phyloP scores from a whole-genome alignment of 2,888 invertebrate genomes.

The Sipunculus nudus region DNA sequence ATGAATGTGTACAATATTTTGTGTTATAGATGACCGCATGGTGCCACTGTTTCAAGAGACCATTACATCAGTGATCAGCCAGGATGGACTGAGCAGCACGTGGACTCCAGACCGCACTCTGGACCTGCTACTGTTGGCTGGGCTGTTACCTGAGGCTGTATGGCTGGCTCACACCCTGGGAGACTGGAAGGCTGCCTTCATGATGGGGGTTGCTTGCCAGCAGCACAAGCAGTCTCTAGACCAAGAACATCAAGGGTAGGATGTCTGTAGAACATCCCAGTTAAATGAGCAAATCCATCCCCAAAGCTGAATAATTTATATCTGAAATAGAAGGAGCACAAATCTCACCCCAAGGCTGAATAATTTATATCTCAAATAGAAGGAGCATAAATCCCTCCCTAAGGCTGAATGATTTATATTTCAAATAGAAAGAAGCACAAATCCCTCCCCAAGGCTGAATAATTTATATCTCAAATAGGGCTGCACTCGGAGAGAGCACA shows the following conservation, averaged over 20 bases:
- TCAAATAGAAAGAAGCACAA: too few relatives aligned
- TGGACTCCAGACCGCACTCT: constrained; percentile 60
- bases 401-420: too few relatives aligned
- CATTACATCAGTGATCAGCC: constrained; percentile 39
- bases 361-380: too few relatives aligned
- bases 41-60: constrained; percentile 20
- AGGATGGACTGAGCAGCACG: constrained; percentile 47
- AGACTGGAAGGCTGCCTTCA: constrained; percentile 63
- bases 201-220: constrained; percentile 50
- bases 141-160: constrained; percentile 59
- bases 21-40: too few relatives aligned
- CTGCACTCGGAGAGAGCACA: too few relatives aligned
- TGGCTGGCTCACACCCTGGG: constrained; percentile 63
- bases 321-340: background rate
- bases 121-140: constrained; percentile 60
- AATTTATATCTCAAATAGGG: too few relatives aligned
- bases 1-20: too few relatives aligned
- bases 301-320: too few relatives aligned
- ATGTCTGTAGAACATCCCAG: background rate
- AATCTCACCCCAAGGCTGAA: too few relatives aligned
- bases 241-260: constrained; percentile 11
- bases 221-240: constrained; percentile 47
- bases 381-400: too few relatives aligned
- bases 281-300: background rate
- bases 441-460: too few relatives aligned